These are phyloP conservation scores for Eumerus sabulonum DNA, from an alignment of 2,888 invertebrate species.

Conservation along the genomic window DNA sequence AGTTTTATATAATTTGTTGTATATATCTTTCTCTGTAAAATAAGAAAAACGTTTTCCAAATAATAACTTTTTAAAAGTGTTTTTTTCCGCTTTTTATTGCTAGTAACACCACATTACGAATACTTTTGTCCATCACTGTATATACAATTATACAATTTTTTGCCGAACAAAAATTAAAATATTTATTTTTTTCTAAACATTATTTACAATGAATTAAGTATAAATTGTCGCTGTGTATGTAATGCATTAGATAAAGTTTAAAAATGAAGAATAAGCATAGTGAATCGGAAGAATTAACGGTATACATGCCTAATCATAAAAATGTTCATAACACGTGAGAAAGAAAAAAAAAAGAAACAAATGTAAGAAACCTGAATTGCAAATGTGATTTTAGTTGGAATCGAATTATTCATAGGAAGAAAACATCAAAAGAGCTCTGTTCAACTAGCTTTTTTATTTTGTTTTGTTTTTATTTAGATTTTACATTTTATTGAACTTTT, in stretches of 20 bases:
- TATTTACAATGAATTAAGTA: neutral
- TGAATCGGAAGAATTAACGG: neutral
- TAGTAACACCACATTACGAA: no score
- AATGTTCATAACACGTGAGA: neutral
- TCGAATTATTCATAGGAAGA: slow-evolving; percentile 67
- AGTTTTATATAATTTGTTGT: no score
- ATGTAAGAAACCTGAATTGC: slow-evolving; percentile 61
- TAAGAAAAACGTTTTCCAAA: no score
- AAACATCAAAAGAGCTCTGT: slow-evolving; percentile 58
- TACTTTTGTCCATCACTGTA: no score
- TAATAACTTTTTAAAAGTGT: no score
- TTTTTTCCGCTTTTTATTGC: no score
- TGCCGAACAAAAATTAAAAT: slow-evolving; percentile 10
- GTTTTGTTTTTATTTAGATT: slow-evolving; percentile 32
- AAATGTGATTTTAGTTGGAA: slow-evolving; percentile 69
- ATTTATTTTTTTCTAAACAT: slow-evolving; percentile 9
- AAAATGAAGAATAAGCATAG: slow-evolving; percentile 20
- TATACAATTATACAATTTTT: no score
- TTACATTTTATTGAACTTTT: neutral
- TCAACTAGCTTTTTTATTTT: slow-evolving; percentile 60
- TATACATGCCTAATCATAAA: no score
- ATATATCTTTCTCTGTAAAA: no score
- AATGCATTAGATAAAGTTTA: slow-evolving; percentile 51
- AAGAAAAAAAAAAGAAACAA: slow-evolving; percentile 38
- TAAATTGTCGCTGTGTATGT: slow-evolving; percentile 52